Base-by-base conservation (phyloP, 1,140 invertebrate genomes). In the Brachionus paranguensis region DNA sequence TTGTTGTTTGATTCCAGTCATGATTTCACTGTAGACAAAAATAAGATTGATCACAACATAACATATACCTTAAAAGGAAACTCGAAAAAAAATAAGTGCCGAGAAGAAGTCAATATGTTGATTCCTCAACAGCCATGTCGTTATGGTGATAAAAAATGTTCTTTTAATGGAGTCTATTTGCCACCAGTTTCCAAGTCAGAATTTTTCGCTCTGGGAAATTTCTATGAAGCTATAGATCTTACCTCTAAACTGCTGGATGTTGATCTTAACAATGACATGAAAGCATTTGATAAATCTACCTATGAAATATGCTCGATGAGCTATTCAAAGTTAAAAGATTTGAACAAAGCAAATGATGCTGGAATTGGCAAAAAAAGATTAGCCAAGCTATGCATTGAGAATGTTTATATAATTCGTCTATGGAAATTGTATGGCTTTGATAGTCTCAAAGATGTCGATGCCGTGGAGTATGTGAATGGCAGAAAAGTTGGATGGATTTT, bases 251-350 rank as follows among this genome's bases (percentile, higher is more conserved):
- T 76, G 0, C 24, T 76, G 2, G 14, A 50, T 27, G 24, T 76
- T 12, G 12, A 47, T 76, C 50, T 68, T 4, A 43, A 68, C 5
- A 64, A 81, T 68, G 33, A 81, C 33, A 41, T 81, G 29, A 27
- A 81, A 33, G 53, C 24, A 14, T 81, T 81, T 47, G 33, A 68
- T 64, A 37, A 81, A 33, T 24, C 53, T 11, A 81, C 78, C 2
- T 81, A 81, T 27, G n/a, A 24, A 27, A 41, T 81, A 45, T 81
- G 78, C 20, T 81, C 78, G 41, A 81, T 81, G 78, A 64, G n/a
- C 24, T 81, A 81, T 81, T 24, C 50, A 10, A 8, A 81, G 27
- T 20, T 81, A 7, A 81, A 68, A 41, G n/a, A 64, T 27, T 14
- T 81, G 20, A 68, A 81, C n/a, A 33, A 65, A 6, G 24, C 29